Conservation (phyloP, 2,888 invertebrate genomes). For the Drosophila rellima region DNA sequence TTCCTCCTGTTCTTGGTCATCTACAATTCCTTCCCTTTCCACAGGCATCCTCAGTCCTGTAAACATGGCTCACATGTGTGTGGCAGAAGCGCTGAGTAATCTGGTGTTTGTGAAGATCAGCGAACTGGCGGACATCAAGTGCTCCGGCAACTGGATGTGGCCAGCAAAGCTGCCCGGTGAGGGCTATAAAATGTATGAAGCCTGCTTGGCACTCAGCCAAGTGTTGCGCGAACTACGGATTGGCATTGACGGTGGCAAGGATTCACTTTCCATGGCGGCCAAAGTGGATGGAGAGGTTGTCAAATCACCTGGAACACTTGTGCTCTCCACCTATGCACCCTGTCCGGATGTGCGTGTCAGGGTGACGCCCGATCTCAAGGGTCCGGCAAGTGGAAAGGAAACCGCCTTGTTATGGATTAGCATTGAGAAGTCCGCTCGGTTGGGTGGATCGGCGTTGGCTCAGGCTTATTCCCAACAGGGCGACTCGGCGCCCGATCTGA, state of each 20-base stretch:
- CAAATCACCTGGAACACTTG: slow-evolving; percentile 94
- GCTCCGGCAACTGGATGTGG: slow-evolving; percentile 99
- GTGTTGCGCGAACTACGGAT: slow-evolving; percentile 93
- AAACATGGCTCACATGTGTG: slow-evolving; percentile 96
- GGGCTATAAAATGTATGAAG: slow-evolving; percentile 94
- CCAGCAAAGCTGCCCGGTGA: slow-evolving; percentile 97
- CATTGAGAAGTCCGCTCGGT: slow-evolving; percentile 90
- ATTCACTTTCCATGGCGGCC: slow-evolving; percentile 98
- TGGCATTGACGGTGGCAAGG: slow-evolving; percentile 98
- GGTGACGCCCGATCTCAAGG: slow-evolving; percentile 96
- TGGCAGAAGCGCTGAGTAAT: slow-evolving; percentile 97
- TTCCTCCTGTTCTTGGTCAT: too few species aligned
- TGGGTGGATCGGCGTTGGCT: slow-evolving; percentile 97
- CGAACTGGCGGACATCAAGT: slow-evolving; percentile 94
- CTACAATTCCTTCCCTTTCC: too few species aligned
- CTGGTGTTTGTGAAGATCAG: slow-evolving; percentile 91
- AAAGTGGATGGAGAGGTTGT: slow-evolving; percentile 90
- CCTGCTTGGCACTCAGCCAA: slow-evolving; percentile 95
- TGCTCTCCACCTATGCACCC: slow-evolving; percentile 98
- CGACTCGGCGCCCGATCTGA: slow-evolving; percentile 92
- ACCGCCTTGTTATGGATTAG: slow-evolving; percentile 93
- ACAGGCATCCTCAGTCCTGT: slow-evolving; percentile 88
- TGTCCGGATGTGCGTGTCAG: slow-evolving; percentile 95
- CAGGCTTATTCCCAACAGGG: slow-evolving; percentile 96
- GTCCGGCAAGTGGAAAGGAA: slow-evolving; percentile 87